Base-by-base conservation (phyloP, 2,113 vertebrate genomes). In the Platysternon megacephalum region DNA sequence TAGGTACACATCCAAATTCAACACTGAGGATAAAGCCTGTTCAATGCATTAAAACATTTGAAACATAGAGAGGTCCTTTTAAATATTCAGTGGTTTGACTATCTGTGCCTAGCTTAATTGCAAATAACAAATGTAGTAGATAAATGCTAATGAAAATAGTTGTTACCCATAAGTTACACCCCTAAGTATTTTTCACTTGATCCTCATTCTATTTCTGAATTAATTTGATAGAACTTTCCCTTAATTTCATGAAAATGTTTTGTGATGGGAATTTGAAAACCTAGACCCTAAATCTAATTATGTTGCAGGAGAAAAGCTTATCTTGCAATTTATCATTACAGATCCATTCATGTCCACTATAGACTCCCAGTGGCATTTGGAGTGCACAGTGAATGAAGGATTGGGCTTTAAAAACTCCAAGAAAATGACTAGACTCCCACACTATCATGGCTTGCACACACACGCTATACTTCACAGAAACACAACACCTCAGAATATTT, bases 391-490 rank as follows among this genome's bases (percentile, higher is more conserved):
- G 5, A 72, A 39, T 7, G 29, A 2, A 72, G 85, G 79, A 21
- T 89, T 52, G 87, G 24, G 10, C 16, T 14, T 94, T 93, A n/a
- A 84, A 72, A 93, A 72, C 13, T 17, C 28, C 61, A 86, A 51
- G 17, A 78, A 93, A 88, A 39, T 3, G 0, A 46, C 1, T 19
- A 6, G 35, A 42, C 79, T 6, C 13, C 8, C 83, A 88, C 29
- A 81, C 68, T 53, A 21, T 29, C 68, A 85, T 74, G 52, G 81
- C 26, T 28, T 84, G 14, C 49, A 94, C 28, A 86, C 46, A 61
- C 16, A 21, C 61, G 51, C 55, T 48, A 92, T 39, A 22, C 8
- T 14, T 51, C 86, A 94, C 55, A 87, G 79, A 90, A 94, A 89
- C 52, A 48, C n/a, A 51, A 8, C 79, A 46, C 53, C 61, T 78